These are phyloP conservation scores for Amniataba percoides DNA, from an alignment of 2,797 vertebrate genomes.

Conservation along the genomic window DNA sequence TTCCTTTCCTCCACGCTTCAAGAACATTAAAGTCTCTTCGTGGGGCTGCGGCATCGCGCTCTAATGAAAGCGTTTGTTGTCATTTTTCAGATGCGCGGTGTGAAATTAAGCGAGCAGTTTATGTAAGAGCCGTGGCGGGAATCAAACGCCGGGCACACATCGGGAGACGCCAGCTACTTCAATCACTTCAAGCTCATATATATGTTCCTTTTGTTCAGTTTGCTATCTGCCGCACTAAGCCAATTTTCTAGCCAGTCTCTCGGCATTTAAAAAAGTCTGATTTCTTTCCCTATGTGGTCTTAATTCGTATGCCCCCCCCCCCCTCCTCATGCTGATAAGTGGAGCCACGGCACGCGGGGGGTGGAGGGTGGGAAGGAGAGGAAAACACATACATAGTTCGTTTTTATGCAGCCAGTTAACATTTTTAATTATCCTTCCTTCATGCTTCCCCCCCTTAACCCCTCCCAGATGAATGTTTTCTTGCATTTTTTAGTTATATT, in stretches of 20 bases:
- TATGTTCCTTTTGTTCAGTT: constrained; percentile 91
- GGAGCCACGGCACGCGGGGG: constrained; percentile 76
- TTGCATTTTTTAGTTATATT: constrained; percentile 19
- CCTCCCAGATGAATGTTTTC: constrained; percentile 46
- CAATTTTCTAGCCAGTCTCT: constrained; percentile 96
- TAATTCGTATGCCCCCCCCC: constrained; percentile 75
- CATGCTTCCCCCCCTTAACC: constrained; percentile 48
- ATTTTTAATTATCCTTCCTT: constrained; percentile 83
- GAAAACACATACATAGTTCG: constrained; percentile 70
- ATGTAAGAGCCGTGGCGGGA: constrained; percentile 90
- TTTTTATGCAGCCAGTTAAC: constrained; percentile 83
- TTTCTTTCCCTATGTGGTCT: constrained; percentile 90
- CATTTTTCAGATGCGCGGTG: constrained; percentile 87
- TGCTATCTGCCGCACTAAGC: constrained; percentile 91
- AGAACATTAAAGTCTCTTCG: constrained; percentile 86
- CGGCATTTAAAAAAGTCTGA: constrained; percentile 89
- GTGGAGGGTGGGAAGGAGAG: constrained; percentile 53
- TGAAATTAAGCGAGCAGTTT: constrained; percentile 93
- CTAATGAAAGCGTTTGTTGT: constrained; percentile 92
- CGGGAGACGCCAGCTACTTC: constrained; percentile 89
- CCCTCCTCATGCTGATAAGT: constrained; percentile 80
- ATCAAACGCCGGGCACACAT: constrained; percentile 89
- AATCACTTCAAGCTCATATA: constrained; percentile 92
- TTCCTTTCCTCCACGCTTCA: constrained; percentile 76
- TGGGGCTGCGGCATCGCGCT: constrained; percentile 82